Percentiles rank a stretch among this genome's conserved stretches.
phyloP scores from a whole-genome alignment of 2,113 vertebrate species.

The Notechis scutatus region DNA sequence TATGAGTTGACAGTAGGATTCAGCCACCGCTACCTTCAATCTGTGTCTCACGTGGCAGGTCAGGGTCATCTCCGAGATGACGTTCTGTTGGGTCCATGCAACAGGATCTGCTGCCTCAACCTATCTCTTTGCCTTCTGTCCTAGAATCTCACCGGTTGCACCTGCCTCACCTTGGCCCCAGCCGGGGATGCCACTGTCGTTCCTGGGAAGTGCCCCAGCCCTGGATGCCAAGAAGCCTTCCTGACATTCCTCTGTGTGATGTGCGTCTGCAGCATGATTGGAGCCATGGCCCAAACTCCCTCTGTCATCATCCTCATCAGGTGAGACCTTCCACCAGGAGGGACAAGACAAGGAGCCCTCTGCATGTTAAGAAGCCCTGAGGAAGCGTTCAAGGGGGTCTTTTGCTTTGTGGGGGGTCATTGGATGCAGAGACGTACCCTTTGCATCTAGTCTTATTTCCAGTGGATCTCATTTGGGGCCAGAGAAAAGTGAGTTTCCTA shows the following conservation, averaged over 20 bases:
- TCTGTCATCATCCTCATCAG: conserved; percentile 98
- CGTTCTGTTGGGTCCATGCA: background rate
- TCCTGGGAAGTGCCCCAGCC: conserved; percentile 89
- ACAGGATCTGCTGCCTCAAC: background rate
- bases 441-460: background rate
- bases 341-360: no score
- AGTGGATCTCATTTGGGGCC: background rate
- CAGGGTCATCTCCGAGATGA: background rate
- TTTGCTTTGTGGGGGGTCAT: background rate
- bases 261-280: conserved; percentile 95
- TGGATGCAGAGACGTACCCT: background rate
- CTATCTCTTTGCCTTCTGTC: conserved; percentile 25
- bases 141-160: conserved; percentile 89
- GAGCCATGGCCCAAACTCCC: conserved; percentile 96
- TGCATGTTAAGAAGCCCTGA: background rate
- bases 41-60: background rate
- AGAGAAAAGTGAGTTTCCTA: background rate
- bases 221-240: conserved; percentile 91
- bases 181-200: conserved; percentile 75
- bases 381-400: no score
- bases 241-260: conserved; percentile 96
- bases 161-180: conserved; percentile 76
- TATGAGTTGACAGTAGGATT: background rate
- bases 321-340: conserved; percentile 48
- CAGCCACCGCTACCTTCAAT: background rate